Conservation (phyloP, 2,113 vertebrate genomes). For the Perognathus longimembris region DNA sequence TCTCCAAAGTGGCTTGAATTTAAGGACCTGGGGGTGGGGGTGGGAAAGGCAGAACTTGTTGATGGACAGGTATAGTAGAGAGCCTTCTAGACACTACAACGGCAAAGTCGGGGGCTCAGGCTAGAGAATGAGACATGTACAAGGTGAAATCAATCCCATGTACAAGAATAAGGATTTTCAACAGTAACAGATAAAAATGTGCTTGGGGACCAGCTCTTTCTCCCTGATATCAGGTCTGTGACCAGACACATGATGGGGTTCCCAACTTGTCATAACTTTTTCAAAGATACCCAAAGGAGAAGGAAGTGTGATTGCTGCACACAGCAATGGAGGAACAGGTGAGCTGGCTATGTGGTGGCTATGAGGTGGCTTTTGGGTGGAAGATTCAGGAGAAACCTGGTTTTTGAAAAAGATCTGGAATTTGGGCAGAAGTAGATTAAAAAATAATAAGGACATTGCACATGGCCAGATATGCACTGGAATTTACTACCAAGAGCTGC, state of each 20-base stretch:
- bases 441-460: not conserved
- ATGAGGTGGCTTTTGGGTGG: too few relatives aligned
- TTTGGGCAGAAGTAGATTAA: not conserved
- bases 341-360: not conserved
- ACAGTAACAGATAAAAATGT: not conserved
- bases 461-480: constrained; percentile 7
- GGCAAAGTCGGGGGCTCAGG: not conserved
- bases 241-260: not conserved
- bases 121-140: not conserved
- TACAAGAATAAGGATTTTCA: not conserved
- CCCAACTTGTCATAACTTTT: not conserved
- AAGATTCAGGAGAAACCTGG: not conserved
- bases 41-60: not conserved
- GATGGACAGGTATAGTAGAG: not conserved
- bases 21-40: not conserved
- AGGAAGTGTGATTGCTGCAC: not conserved
- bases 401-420: constrained; percentile 61
- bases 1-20: not conserved
- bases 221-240: not conserved
- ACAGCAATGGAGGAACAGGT: not conserved
- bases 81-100: not conserved
- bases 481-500: constrained; percentile 16
- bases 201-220: not conserved
- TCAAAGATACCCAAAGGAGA: not conserved
- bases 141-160: not conserved